Conservation (phyloP, 2,113 vertebrate genomes). For the Clinocottus analis region DNA sequence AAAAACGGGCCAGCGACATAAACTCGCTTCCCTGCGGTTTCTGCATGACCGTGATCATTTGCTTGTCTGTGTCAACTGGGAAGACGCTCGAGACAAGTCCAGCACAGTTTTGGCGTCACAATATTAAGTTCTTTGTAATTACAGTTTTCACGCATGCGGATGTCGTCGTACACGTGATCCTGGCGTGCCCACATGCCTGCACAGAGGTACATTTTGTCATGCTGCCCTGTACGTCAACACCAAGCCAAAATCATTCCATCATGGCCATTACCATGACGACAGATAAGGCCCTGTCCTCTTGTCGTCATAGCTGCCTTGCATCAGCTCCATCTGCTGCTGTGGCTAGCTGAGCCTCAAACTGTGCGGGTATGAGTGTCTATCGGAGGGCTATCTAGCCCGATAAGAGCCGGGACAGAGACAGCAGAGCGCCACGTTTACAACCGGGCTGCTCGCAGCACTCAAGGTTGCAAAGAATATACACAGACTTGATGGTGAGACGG, state of each 20-base stretch:
- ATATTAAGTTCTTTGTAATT: not conserved
- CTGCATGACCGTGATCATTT: slow-evolving; percentile 65
- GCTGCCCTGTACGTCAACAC: slow-evolving; percentile 32
- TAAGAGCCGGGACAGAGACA: slow-evolving; percentile 62
- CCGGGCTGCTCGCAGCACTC: slow-evolving; percentile 18
- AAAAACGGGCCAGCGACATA: slow-evolving; percentile 72
- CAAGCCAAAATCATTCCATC: slow-evolving; percentile 71
- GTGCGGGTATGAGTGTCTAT: slow-evolving; percentile 65
- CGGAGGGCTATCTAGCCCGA: slow-evolving; percentile 60
- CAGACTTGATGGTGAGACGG: not conserved
- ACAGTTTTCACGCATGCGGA: slow-evolving; percentile 8
- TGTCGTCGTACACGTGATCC: slow-evolving; percentile 9
- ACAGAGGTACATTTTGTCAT: slow-evolving; percentile 30
- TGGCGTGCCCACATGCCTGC: slow-evolving; percentile 28
- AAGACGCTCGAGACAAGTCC: not conserved
- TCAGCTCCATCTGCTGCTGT: slow-evolving; percentile 68
- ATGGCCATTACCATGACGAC: slow-evolving; percentile 68
- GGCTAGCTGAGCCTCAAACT: slow-evolving; percentile 61
- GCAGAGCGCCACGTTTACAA: slow-evolving; percentile 43
- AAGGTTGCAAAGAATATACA: slow-evolving; percentile 29
- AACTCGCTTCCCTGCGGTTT: slow-evolving; percentile 71
- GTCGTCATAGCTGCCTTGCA: slow-evolving; percentile 68
- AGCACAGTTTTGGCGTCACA: not conserved
- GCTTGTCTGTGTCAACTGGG: slow-evolving; percentile 30
- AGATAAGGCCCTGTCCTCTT: slow-evolving; percentile 77